Conservation (phyloP, 2,888 invertebrate genomes). For the Apantesis nais region DNA sequence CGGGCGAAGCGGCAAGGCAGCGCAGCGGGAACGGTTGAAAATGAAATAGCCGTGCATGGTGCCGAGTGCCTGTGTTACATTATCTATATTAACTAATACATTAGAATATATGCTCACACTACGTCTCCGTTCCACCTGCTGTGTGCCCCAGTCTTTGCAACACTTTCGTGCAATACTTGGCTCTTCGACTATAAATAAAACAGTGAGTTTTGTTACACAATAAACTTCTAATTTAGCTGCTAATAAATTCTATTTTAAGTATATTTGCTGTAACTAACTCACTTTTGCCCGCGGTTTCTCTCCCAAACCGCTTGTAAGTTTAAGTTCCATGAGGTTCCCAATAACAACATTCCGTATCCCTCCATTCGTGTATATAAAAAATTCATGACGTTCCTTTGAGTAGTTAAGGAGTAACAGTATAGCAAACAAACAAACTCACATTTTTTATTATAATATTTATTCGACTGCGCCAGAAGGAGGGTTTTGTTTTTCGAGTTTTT, state of each 20-base stretch:
- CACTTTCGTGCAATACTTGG: not conserved
- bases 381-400: too few species aligned
- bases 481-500: too few species aligned
- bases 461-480: too few species aligned
- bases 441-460: too few species aligned
- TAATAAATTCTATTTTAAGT: not conserved
- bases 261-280: not conserved
- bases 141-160: not conserved
- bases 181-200: constrained; percentile 1
- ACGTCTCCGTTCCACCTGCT: too few species aligned
- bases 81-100: not conserved
- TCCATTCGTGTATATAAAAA: too few species aligned
- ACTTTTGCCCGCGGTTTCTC: not conserved
- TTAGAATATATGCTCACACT: too few species aligned
- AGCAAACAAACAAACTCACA: too few species aligned
- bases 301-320: not conserved
- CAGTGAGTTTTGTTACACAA: not conserved
- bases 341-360: too few species aligned
- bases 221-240: not conserved
- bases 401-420: too few species aligned
- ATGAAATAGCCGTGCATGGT: too few species aligned
- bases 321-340: not conserved
- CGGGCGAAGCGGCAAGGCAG: too few species aligned
- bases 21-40: not conserved
- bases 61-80: not conserved